phyloP scores from a whole-genome alignment of 2,113 vertebrate genomes.

The Pelmatolapia mariae region DNA sequence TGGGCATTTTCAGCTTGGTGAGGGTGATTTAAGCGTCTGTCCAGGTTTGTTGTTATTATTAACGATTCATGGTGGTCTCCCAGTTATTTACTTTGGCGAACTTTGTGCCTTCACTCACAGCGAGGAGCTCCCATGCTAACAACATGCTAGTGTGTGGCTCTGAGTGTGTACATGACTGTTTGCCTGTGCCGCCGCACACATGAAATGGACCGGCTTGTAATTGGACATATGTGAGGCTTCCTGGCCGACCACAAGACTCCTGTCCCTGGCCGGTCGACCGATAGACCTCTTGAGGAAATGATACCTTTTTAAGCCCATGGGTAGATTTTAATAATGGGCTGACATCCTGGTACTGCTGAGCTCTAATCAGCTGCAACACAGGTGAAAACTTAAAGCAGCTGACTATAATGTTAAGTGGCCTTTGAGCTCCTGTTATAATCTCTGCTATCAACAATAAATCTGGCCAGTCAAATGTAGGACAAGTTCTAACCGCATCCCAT shows the following conservation, averaged over 20 bases:
- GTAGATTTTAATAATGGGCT: background rate
- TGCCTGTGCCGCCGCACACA: background rate
- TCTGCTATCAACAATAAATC: conserved; percentile 15
- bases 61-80: background rate
- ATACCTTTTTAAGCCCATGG: background rate
- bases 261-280: background rate
- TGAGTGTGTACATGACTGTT: background rate
- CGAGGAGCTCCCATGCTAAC: background rate
- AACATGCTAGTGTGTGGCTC: background rate
- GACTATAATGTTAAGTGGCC: background rate
- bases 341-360: background rate
- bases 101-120: background rate
- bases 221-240: background rate
- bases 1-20: background rate
- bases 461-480: conserved; percentile 21
- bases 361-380: background rate
- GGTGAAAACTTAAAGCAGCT: background rate
- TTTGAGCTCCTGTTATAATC: background rate
- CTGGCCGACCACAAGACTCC: background rate
- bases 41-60: background rate
- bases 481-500: conserved; percentile 17
- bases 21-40: background rate
- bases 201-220: background rate
- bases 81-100: background rate
- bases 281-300: background rate